phyloP scores from a whole-genome alignment of 2,888 invertebrate species.

The Chelonus formosanus region DNA sequence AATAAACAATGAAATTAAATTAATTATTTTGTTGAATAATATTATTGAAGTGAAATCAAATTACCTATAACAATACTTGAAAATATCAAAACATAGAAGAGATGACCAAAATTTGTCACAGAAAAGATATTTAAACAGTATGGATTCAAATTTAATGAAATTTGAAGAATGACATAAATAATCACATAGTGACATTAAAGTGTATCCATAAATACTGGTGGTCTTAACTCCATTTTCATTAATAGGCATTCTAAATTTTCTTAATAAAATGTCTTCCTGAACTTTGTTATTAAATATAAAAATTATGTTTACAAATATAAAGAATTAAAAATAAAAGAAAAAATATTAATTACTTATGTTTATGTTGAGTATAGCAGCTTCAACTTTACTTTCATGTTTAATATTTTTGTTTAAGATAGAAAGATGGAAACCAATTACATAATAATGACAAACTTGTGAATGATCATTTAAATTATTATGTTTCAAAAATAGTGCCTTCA shows the following conservation, averaged over 20 bases:
- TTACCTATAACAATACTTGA: slow-evolving; percentile 52
- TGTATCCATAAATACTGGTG: slow-evolving; percentile 49
- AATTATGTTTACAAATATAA: background rate
- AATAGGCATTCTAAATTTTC: slow-evolving; percentile 41
- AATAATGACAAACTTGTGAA: too few relatives aligned
- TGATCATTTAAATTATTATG: too few relatives aligned
- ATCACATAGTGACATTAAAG: slow-evolving; percentile 48
- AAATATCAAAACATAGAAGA: slow-evolving; percentile 53
- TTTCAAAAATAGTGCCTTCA: too few relatives aligned
- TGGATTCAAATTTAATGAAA: slow-evolving; percentile 47
- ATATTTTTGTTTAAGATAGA: too few relatives aligned
- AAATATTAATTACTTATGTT: too few relatives aligned
- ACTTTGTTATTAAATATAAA: background rate
- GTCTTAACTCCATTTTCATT: background rate
- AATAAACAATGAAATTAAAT: background rate
- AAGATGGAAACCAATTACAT: too few relatives aligned
- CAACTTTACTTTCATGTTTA: too few relatives aligned
- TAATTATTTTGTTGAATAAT: background rate
- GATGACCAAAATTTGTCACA: slow-evolving; percentile 53
- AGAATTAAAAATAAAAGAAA: too few relatives aligned
- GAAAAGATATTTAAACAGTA: slow-evolving; percentile 55
- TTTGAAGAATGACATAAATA: slow-evolving; percentile 43
- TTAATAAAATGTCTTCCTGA: slow-evolving; percentile 4
- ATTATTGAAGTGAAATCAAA: background rate
- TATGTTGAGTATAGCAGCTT: too few relatives aligned